Evolutionary conservation across 2,888 invertebrate species (phyloP), one percentile per base, ranked within the genome.

Genomic region (Mycalesis mineus): DNA sequence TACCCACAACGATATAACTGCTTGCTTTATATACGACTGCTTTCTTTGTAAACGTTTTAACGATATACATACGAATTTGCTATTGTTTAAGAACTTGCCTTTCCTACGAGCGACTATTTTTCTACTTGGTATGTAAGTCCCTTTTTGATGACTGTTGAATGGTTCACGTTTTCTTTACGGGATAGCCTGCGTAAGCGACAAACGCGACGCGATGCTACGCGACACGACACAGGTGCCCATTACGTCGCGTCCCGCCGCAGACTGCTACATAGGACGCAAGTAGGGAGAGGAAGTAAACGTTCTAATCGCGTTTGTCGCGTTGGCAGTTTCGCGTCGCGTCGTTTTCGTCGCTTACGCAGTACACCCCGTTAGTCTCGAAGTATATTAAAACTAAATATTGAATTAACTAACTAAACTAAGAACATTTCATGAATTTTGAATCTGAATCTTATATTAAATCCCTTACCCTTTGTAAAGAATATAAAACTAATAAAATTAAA

Each of bases 11-110:
- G 70, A 80, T 68, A 68, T 61, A 63, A 65, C 65, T 77, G 78
- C 82, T 81, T 83, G 82, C 81, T 78, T 59, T 14, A 49, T 41
- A 55, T 66, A 64, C 56, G 75, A 78, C 73, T 78, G 78, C 74
- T 77, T 80, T 72, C 70, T 77, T 68, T 72, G 52, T 73, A 73
- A 66, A 71, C 64, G 64, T 73, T 47, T 72, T 74, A 68, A 70
- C 70, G 66, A 69, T 73, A 68, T 68, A 65, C 58, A 68, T 70
- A 69, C 67, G 69, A 68, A 68, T 66, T 72, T 70, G 57, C 68
- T 71, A 72, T 73, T 63, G 63, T 66, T 70, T 71, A 70, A 68
- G 68, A 66, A 62, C 65, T 65, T 65, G 65, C 59, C 65, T 70
- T 69, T 68, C 65, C 66, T 67, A 66, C 66, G 61, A 68, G 68